Evolutionary conservation across 2,888 invertebrate species (phyloP).

Genomic region (Drosophila antonietae): DNA sequence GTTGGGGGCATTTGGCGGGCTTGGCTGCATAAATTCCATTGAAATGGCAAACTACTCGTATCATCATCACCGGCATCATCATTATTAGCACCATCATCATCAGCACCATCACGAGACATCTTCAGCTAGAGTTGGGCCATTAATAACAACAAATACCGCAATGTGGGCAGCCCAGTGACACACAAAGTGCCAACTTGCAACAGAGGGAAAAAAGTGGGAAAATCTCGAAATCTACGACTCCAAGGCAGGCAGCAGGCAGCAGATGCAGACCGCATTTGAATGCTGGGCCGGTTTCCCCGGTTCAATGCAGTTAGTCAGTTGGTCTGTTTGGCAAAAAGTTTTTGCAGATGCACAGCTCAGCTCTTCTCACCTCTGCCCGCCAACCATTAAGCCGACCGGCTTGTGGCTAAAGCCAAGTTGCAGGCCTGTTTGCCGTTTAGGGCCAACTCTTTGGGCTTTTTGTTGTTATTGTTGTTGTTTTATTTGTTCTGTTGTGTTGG

Average conservation of each 20-base stretch:
- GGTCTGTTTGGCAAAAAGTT: slow-evolving; percentile 46
- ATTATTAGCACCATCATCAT: slow-evolving; percentile 36
- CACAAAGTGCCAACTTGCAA: slow-evolving; percentile 62
- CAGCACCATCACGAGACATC: slow-evolving; percentile 59
- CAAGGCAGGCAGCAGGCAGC: slow-evolving; percentile 28
- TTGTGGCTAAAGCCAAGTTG: slow-evolving; percentile 66
- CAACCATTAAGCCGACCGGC: slow-evolving; percentile 59
- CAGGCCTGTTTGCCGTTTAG: slow-evolving; percentile 63
- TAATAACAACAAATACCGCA: slow-evolving; percentile 67
- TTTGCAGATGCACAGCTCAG: slow-evolving; percentile 65
- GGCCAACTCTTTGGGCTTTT: slow-evolving; percentile 52
- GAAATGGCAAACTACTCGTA: slow-evolving; percentile 68
- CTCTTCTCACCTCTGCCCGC: neutral
- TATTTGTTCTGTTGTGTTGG: slow-evolving; percentile 37
- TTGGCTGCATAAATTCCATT: slow-evolving; percentile 76
- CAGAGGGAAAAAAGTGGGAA: slow-evolving; percentile 20
- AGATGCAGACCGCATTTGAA: slow-evolving; percentile 68
- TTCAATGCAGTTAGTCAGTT: slow-evolving; percentile 39
- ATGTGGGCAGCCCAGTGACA: slow-evolving; percentile 79
- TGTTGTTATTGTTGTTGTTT: neutral
- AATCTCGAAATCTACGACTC: slow-evolving; percentile 37
- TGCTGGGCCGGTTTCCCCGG: slow-evolving; percentile 45
- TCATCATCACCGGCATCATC: slow-evolving; percentile 44
- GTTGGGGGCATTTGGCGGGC: slow-evolving; percentile 47
- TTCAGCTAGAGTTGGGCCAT: slow-evolving; percentile 64